A percentile compares a stretch with the other conserved stretches of the same genome.
phyloP scores from a whole-genome alignment of 2,888 invertebrate genomes.

The Dryobota labecula region DNA sequence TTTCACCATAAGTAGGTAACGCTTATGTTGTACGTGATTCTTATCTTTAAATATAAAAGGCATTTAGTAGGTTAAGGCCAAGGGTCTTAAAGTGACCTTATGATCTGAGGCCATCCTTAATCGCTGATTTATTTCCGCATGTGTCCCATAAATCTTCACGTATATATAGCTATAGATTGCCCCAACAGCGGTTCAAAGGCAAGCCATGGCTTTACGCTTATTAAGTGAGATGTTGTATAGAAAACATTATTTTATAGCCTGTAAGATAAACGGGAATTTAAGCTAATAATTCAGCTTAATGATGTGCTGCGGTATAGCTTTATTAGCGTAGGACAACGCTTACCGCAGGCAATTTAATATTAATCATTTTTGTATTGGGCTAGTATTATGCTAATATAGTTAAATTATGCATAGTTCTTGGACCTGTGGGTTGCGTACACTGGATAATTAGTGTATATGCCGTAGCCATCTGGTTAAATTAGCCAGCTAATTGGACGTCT shows the following conservation, averaged over 20 bases:
- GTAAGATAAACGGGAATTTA: conserved; percentile 6
- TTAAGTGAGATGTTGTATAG: conserved; percentile 23
- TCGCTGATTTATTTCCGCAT: conserved; percentile 58
- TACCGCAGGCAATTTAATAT: conserved; percentile 17
- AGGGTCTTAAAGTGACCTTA: conserved; percentile 35
- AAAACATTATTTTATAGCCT: conserved; percentile 23
- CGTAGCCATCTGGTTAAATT: too few species aligned
- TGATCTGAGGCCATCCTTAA: conserved; percentile 53
- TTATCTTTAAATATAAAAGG: conserved; percentile 35
- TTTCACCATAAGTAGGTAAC: conserved; percentile 30
- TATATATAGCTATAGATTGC: conserved; percentile 11
- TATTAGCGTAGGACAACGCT: conserved; percentile 17
- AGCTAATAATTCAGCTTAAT: conserved; percentile 8
- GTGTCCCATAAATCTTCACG: conserved; percentile 51
- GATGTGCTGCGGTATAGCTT: conserved; percentile 5
- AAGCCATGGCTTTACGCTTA: conserved; percentile 21
- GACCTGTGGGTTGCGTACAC: not conserved
- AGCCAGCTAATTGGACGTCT: too few species aligned
- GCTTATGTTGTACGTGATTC: conserved; percentile 32
- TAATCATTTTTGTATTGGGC: conserved; percentile 15
- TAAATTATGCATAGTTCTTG: conserved; percentile 23
- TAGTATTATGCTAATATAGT: conserved; percentile 17
- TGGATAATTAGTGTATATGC: conserved; percentile 18
- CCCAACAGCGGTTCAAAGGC: conserved; percentile 39
- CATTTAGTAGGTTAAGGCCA: conserved; percentile 35